Evolutionary conservation across 2,113 vertebrate genomes (phyloP).

Genomic region (Ancistrus triradiatus): DNA sequence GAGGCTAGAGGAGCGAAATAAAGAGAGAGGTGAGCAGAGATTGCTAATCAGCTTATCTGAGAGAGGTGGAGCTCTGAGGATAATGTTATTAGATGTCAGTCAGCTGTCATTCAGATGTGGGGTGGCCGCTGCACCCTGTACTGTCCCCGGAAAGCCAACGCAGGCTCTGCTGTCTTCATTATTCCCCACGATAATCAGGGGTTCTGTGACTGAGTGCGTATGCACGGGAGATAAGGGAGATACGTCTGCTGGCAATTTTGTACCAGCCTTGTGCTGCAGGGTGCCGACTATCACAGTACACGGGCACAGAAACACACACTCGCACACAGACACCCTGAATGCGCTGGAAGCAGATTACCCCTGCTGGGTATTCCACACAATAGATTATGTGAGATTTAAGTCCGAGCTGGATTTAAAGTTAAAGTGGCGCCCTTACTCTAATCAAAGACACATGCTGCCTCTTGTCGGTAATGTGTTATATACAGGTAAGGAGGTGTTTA

Average conservation of each 20-base stretch:
- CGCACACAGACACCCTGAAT: slow-evolving; percentile 31
- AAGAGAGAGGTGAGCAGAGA: slow-evolving; percentile 2
- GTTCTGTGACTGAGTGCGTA: no score
- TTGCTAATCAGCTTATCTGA: slow-evolving; percentile 43
- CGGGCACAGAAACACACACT: slow-evolving; percentile 21
- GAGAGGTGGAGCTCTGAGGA: slow-evolving; percentile 32
- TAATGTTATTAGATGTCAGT: slow-evolving; percentile 27
- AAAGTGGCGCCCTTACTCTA: slow-evolving; percentile 42
- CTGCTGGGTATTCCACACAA: slow-evolving; percentile 47
- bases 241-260: no score
- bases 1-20: slow-evolving; percentile 21
- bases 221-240: no score
- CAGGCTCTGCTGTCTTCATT: no score
- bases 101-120: slow-evolving; percentile 31
- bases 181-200: no score
- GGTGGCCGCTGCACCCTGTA: slow-evolving; percentile 9
- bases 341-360: slow-evolving; percentile 71
- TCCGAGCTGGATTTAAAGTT: slow-evolving; percentile 47
- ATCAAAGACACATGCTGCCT: slow-evolving; percentile 39
- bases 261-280: no score
- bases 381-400: slow-evolving; percentile 49
- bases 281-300: no score
- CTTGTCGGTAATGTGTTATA: background rate
- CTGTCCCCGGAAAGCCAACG: no score
- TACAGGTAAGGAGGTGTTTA: background rate